Evolutionary conservation across 2,888 invertebrate species (phyloP), one percentile per base, ranked within the genome.

Genomic region (Ditylenchus weischeri): DNA sequence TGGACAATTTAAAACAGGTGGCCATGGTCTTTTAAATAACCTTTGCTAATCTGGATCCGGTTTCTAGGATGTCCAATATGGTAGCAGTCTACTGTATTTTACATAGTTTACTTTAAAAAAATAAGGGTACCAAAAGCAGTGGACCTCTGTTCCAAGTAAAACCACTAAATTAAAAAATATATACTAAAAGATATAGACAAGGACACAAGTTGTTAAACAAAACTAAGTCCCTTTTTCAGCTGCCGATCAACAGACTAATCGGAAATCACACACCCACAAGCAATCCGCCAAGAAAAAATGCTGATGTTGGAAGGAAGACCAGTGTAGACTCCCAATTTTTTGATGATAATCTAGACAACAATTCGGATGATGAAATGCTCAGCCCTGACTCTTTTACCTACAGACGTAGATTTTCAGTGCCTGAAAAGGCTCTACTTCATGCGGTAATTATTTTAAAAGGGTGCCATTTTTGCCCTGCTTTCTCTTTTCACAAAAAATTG

Each of bases 391-490:
- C 43, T 15, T 36, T 23, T 48, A 29, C 47, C 62, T 62, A 62
- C 49, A 49, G 29, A 48, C 64, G 74, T 35, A 64, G 74, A 29
- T 64, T 74, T 49, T 75, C 72, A 48, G 77, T 80, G 11, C 79
- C 78, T n/a, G 80, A 80, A 66, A 75, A 75, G 64, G 76, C 75
- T 2, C 75, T 79, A 61, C 69, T 74, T 62, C 73, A 70, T 54
- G 79, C 78, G 63, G 79, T 79, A 62, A 67, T 73, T 61, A 21
- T 29, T 48, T 69, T 8, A 49, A 36, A 57, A 50, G n/a, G n/a
- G n/a, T n/a, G n/a, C n/a, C n/a, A n/a, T n/a, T n/a, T n/a, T n/a
- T n/a, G n/a, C 21, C 43, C 15, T 43, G 11, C 8, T 43, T 43
- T 8, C 11, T 38, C 38, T 10, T 43, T 43, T 43, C 1, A 29